Percentiles rank a stretch among this genome's conserved stretches.
Conservation (phyloP, 2,113 vertebrate genomes). For the Sylvilagus bachmani region DNA sequence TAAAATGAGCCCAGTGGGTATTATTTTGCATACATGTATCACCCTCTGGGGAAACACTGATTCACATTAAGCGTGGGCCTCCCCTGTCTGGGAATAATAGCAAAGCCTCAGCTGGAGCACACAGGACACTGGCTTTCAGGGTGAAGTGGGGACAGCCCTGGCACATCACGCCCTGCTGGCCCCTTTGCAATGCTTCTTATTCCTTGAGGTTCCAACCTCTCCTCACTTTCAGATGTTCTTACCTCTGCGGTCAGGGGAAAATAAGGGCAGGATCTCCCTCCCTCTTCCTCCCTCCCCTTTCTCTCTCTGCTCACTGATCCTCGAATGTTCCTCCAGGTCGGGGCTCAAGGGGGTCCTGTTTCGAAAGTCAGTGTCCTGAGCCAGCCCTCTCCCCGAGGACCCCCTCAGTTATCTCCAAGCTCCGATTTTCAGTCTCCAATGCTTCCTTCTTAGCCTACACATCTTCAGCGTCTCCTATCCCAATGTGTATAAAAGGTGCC, state of each 20-base stretch:
- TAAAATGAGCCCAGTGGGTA: not conserved
- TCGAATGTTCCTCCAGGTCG: not conserved
- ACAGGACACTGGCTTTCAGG: not conserved
- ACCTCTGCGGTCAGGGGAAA: not conserved
- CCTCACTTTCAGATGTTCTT: not conserved
- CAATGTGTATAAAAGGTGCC: not conserved
- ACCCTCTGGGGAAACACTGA: not conserved
- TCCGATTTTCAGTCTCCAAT: not conserved
- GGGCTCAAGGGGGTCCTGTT: not conserved
- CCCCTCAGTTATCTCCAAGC: not conserved
- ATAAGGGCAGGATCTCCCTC: not conserved
- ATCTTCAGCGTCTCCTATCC: too few relatives aligned
- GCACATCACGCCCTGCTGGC: not conserved
- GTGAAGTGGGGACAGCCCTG: not conserved
- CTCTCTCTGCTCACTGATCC: not conserved
- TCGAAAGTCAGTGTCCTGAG: not conserved
- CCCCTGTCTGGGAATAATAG: not conserved
- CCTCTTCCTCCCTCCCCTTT: not conserved
- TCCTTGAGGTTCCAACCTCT: not conserved
- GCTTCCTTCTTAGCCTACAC: not conserved
- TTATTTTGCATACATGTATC: not conserved
- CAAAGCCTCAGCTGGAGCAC: not conserved
- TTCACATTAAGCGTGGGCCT: not conserved
- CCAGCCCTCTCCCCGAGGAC: too few relatives aligned
- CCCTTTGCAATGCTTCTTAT: not conserved